A percentile compares a stretch with the other conserved stretches of the same genome.
Evolutionary conservation across 1,140 invertebrate genomes (phyloP).

Genomic region (Aphaenogaster floridana): DNA sequence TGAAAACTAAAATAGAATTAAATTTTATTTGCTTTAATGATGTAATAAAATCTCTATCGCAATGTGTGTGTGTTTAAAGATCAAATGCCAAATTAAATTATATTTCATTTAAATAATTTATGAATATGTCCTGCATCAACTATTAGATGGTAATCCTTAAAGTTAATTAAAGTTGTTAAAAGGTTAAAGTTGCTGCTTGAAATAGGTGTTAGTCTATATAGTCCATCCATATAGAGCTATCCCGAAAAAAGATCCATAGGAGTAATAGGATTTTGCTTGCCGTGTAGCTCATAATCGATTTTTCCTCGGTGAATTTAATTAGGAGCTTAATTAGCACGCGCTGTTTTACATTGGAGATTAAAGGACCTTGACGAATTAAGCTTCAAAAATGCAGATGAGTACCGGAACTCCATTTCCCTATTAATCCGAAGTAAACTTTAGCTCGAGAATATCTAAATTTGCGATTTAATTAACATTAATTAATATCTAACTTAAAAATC

Average conservation of each 20-base stretch:
- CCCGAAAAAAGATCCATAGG: neutral
- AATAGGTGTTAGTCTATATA: neutral
- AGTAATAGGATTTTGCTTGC: slow-evolving; percentile 46
- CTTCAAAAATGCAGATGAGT: slow-evolving; percentile 64
- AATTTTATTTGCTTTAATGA: neutral
- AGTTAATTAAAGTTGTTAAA: slow-evolving; percentile 29
- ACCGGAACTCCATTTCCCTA: slow-evolving; percentile 54
- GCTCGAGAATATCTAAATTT: slow-evolving; percentile 42
- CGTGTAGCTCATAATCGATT: slow-evolving; percentile 58
- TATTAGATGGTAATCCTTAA: neutral
- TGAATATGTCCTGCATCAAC: neutral
- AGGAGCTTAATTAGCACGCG: slow-evolving; percentile 56
- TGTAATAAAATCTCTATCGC: neutral
- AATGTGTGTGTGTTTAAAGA: neutral
- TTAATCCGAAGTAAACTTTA: slow-evolving; percentile 58
- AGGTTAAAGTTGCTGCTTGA: slow-evolving; percentile 18
- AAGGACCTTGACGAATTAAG: slow-evolving; percentile 63
- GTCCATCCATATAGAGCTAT: neutral
- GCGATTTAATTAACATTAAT: slow-evolving; percentile 50
- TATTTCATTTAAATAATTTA: neutral
- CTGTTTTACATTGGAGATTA: slow-evolving; percentile 64
- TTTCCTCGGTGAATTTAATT: slow-evolving; percentile 60
- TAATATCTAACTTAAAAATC: slow-evolving; percentile 30
- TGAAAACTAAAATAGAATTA: neutral
- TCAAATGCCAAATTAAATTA: neutral